Conservation (phyloP, 2,888 invertebrate genomes). For the Napeogenes sylphis region DNA sequence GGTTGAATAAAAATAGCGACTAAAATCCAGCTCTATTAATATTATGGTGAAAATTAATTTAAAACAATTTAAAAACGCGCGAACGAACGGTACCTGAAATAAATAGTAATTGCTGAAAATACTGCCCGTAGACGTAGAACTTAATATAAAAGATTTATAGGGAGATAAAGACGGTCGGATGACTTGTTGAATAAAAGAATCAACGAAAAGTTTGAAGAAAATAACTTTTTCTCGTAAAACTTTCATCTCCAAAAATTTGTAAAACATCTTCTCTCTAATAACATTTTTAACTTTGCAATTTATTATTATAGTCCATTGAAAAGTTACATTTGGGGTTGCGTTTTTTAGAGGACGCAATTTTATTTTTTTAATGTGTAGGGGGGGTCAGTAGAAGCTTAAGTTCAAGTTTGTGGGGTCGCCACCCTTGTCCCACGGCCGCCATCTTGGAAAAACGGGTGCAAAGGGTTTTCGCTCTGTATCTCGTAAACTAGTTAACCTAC, state of each 20-base stretch:
- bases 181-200: slow-evolving; percentile 35
- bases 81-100: slow-evolving; percentile 54
- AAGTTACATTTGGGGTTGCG: too few relatives aligned
- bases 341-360: too few relatives aligned
- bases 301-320: too few relatives aligned
- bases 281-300: too few relatives aligned
- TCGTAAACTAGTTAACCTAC: too few relatives aligned
- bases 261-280: slow-evolving; percentile 14
- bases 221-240: slow-evolving; percentile 40
- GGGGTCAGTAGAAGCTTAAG: too few relatives aligned
- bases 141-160: slow-evolving; percentile 13
- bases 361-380: too few relatives aligned
- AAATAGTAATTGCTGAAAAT: slow-evolving; percentile 27
- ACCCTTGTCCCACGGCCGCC: too few relatives aligned
- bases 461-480: too few relatives aligned
- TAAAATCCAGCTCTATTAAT: slow-evolving; percentile 15
- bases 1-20: too few relatives aligned
- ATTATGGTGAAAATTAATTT: slow-evolving; percentile 30
- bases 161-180: slow-evolving; percentile 41
- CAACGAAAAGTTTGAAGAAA: slow-evolving; percentile 35
- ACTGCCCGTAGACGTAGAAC: slow-evolving; percentile 15
- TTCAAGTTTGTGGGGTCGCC: too few relatives aligned
- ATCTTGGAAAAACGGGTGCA: too few relatives aligned
- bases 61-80: slow-evolving; percentile 42
- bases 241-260: slow-evolving; percentile 39